Evolutionary conservation across 2,113 vertebrate genomes (phyloP).

Genomic region (Camarhynchus parvulus): DNA sequence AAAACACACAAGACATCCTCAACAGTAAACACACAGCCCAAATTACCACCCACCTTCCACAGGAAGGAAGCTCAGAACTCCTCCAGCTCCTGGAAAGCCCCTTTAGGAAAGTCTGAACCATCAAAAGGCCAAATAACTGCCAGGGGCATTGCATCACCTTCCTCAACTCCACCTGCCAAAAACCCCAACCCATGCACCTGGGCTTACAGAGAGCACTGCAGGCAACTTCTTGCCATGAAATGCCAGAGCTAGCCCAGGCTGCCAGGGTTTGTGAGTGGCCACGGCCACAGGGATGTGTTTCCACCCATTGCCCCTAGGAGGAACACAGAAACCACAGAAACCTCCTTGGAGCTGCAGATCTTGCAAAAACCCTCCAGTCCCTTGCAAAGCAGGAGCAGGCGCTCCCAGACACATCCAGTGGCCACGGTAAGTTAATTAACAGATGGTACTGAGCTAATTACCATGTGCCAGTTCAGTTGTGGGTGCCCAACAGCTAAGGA

Average conservation of each 20-base stretch:
- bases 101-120: slow-evolving; percentile 10
- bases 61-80: slow-evolving; percentile 21
- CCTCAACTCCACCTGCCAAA: background rate
- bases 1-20: background rate
- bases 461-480: background rate
- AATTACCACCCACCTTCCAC: slow-evolving; percentile 11
- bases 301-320: slow-evolving; percentile 73
- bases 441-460: background rate
- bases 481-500: background rate
- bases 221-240: background rate
- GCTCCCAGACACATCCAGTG: background rate
- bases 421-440: background rate
- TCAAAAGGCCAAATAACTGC: slow-evolving; percentile 29
- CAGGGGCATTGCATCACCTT: background rate
- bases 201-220: background rate
- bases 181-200: background rate
- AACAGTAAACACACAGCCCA: background rate
- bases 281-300: slow-evolving; percentile 45
- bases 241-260: background rate
- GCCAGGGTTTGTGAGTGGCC: background rate
- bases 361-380: background rate
- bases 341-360: slow-evolving; percentile 3
- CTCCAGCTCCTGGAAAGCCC: slow-evolving; percentile 34
- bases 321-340: slow-evolving; percentile 70
- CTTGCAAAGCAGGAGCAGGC: background rate